Conservation (phyloP, 2,113 vertebrate species). For the Amphiprion ocellaris region DNA sequence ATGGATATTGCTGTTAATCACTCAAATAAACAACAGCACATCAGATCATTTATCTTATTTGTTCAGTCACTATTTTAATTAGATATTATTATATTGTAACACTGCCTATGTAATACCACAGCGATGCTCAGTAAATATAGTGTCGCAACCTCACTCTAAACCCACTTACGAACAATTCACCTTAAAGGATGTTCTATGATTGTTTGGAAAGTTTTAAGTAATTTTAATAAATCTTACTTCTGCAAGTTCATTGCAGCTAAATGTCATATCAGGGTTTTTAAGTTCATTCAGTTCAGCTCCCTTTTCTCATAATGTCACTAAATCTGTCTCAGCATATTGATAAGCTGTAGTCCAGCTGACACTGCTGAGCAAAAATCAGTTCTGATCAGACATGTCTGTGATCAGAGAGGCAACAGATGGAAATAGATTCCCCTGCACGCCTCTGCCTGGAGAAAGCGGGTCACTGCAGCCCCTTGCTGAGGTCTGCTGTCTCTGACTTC, state of each 20-base stretch:
- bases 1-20: background rate
- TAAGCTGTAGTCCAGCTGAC: slow-evolving; percentile 1
- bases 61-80: background rate
- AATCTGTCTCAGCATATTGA: background rate
- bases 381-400: slow-evolving; percentile 2
- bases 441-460: slow-evolving; percentile 43
- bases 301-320: background rate
- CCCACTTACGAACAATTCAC: background rate
- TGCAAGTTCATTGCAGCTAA: background rate
- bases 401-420: slow-evolving; percentile 22
- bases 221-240: background rate
- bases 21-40: background rate
- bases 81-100: background rate
- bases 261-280: background rate
- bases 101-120: background rate
- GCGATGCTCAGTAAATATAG: background rate
- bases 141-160: background rate
- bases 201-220: background rate
- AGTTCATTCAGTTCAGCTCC: background rate
- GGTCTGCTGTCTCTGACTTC: slow-evolving; percentile 47
- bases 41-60: background rate
- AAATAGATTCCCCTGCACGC: slow-evolving; percentile 42
- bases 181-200: background rate
- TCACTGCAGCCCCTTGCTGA: slow-evolving; percentile 58
- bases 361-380: slow-evolving; percentile 1